Evolutionary conservation across 2,113 vertebrate species (phyloP).

Genomic region (Pseudopodoces humilis): DNA sequence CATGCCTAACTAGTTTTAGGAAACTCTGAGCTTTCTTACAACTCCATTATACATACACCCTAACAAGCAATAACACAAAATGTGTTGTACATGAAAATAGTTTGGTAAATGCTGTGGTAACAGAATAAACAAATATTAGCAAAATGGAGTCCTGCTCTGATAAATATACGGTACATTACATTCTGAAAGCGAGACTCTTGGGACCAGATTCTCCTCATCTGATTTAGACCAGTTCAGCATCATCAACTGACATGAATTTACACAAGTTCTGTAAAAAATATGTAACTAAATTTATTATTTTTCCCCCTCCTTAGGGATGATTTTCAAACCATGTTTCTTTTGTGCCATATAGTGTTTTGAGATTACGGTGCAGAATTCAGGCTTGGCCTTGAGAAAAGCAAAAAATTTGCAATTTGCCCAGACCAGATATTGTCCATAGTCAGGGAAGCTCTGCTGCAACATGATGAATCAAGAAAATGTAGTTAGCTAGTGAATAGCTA

Average conservation of each 20-base stretch:
- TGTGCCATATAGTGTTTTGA: not conserved
- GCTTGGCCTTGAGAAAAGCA: not conserved
- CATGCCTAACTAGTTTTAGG: not conserved
- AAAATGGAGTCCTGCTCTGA: conserved; percentile 14
- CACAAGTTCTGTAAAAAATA: not conserved
- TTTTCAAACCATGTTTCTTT: not conserved
- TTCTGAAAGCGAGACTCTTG: not conserved
- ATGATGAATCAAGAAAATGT: not conserved
- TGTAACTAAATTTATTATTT: not conserved
- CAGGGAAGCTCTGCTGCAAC: not conserved
- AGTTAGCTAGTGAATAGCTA: not conserved
- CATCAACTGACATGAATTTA: not conserved
- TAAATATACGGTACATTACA: not conserved
- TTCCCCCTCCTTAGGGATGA: not conserved
- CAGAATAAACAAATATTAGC: conserved; percentile 2
- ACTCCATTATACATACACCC: not conserved
- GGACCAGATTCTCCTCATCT: not conserved
- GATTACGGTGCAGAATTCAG: not conserved
- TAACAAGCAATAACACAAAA: not conserved
- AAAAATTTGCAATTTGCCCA: not conserved
- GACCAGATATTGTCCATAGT: not conserved
- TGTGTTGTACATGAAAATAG: not conserved
- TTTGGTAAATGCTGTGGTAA: conserved; percentile 15
- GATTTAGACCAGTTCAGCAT: not conserved
- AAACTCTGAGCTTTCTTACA: not conserved